Conservation (phyloP, 2,888 invertebrate genomes). For the Bombyx huttoni region DNA sequence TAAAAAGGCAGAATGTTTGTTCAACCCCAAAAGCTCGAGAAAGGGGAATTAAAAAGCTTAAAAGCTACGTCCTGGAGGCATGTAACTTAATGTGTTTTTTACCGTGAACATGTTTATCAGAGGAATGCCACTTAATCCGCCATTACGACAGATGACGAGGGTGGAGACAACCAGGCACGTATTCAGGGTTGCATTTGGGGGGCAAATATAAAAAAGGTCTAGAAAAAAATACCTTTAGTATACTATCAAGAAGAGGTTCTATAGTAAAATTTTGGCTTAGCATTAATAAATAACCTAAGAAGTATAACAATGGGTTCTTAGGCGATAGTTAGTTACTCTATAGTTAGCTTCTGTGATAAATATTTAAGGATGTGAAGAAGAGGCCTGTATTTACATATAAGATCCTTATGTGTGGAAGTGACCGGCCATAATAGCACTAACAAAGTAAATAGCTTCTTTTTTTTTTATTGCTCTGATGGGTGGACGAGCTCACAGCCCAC, state of each 20-base stretch:
- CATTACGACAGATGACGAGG: constrained; percentile 34
- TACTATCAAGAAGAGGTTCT: neutral
- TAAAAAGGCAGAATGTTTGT: neutral
- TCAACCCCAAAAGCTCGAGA: neutral
- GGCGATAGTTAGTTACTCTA: too few relatives aligned
- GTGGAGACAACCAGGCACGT: constrained; percentile 19
- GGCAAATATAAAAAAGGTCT: neutral
- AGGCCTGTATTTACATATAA: too few relatives aligned
- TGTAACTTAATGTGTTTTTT: constrained; percentile 27
- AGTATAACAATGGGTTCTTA: too few relatives aligned
- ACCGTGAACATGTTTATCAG: constrained; percentile 31
- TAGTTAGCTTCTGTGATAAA: too few relatives aligned
- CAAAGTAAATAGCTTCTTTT: too few relatives aligned
- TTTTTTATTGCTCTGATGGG: too few relatives aligned
- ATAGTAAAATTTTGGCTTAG: neutral
- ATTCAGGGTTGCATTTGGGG: constrained; percentile 7
- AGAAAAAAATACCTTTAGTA: neutral
- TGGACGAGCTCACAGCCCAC: too few relatives aligned
- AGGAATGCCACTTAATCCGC: constrained; percentile 30
- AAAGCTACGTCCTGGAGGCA: constrained; percentile 8
- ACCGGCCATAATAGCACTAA: too few relatives aligned
- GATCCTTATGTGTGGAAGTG: too few relatives aligned
- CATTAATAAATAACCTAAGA: too few relatives aligned
- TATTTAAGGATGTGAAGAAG: too few relatives aligned
- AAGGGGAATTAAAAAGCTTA: neutral